Conservation (phyloP, 1,140 invertebrate genomes). For the Orius laevigatus region DNA sequence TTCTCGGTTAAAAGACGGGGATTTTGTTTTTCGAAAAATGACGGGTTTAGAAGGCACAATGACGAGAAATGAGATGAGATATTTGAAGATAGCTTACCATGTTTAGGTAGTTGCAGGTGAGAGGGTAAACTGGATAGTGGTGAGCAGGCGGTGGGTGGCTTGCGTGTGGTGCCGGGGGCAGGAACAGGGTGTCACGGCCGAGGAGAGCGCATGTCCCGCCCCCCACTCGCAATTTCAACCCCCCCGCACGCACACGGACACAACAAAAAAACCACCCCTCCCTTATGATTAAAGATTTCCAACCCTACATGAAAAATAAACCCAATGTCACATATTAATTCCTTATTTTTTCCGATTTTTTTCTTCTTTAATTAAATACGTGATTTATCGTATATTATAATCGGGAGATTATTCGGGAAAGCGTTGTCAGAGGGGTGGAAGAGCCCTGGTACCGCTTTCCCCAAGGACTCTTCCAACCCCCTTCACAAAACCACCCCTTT, state of each 20-base stretch:
- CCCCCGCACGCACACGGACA: neutral
- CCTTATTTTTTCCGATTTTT: neutral
- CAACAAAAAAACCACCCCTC: too few species aligned
- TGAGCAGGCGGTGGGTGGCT: slow-evolving; percentile 10
- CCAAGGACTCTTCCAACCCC: neutral
- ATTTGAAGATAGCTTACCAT: slow-evolving; percentile 5
- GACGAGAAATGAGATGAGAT: too few species aligned
- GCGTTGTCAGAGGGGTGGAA: neutral
- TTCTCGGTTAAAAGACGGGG: too few species aligned
- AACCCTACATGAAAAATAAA: slow-evolving; percentile 1
- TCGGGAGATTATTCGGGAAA: neutral
- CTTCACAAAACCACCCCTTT: neutral
- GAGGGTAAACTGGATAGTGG: slow-evolving; percentile 4
- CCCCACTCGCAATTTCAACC: slow-evolving; percentile 15
- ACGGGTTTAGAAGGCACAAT: neutral
- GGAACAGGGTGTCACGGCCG: slow-evolving; percentile 24
- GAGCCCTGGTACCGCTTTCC: neutral
- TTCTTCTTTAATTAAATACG: too few species aligned
- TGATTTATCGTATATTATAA: too few species aligned
- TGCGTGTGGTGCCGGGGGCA: slow-evolving; percentile 26
- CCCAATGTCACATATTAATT: neutral
- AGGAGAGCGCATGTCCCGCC: slow-evolving; percentile 23
- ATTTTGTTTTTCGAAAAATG: neutral
- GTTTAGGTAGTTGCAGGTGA: slow-evolving; percentile 9
- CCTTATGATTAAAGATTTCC: slow-evolving; percentile 15